Evolutionary conservation across 2,888 invertebrate species (phyloP).

Genomic region (Melinopterus prodromus): DNA sequence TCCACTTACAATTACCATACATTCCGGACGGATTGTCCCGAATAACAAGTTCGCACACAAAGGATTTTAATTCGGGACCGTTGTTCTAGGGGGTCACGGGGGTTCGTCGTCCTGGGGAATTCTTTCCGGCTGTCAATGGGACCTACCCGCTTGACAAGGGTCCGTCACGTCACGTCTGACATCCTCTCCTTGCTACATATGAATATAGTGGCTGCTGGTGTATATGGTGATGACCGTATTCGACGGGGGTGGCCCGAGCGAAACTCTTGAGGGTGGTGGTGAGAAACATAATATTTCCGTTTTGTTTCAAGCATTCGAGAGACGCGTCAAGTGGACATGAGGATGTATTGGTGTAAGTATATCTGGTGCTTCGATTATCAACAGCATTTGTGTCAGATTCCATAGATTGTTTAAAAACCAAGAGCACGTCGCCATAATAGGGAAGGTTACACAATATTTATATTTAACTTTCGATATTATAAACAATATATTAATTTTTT

Average conservation of each 20-base stretch:
- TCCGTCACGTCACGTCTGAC: background rate
- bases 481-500: too few species aligned
- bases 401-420: too few species aligned
- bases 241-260: background rate
- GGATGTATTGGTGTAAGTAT: background rate
- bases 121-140: background rate
- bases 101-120: background rate
- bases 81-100: background rate
- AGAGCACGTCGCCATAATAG: too few species aligned
- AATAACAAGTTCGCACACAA: background rate
- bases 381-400: too few species aligned
- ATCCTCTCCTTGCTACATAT: background rate
- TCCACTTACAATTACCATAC: background rate
- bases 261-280: background rate
- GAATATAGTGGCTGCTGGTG: background rate
- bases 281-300: constrained; percentile 4
- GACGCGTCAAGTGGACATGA: background rate
- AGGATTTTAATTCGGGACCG: background rate
- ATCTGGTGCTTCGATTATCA: background rate
- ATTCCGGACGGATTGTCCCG: background rate
- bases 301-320: background rate
- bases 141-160: background rate
- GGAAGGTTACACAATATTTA: too few species aligned
- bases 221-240: background rate
- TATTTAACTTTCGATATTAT: too few species aligned